These are phyloP conservation scores for Dasypogon diadema DNA, from an alignment of 2,888 invertebrate species.

Conservation along the genomic window DNA sequence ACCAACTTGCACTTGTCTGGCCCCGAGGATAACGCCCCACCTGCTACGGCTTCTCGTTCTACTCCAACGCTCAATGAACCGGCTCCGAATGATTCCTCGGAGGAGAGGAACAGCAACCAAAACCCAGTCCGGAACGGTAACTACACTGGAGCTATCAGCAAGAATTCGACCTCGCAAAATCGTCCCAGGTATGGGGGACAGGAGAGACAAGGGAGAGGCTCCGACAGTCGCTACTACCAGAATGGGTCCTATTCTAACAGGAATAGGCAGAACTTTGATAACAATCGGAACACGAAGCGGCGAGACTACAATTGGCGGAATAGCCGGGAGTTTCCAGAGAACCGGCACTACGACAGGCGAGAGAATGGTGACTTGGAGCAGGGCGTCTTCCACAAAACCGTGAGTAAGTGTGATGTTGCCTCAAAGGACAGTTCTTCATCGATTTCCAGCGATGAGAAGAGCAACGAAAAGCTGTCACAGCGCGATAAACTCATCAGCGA, in stretches of 20 bases:
- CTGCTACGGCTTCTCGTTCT: background rate
- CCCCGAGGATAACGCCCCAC: conserved; percentile 50
- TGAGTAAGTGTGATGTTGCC: background rate
- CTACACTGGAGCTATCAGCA: conserved; percentile 57
- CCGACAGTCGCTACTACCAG: conserved; percentile 59
- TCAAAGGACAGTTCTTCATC: background rate
- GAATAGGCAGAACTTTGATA: conserved; percentile 64
- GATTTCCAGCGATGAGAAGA: conserved; percentile 54
- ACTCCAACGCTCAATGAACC: conserved; percentile 7
- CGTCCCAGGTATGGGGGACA: background rate
- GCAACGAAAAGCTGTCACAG: conserved; percentile 74
- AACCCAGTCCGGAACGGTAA: background rate
- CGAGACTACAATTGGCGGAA: conserved; percentile 67
- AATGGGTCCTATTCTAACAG: conserved; percentile 57
- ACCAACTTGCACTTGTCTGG: conserved; percentile 59
- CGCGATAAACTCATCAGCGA: conserved; percentile 87
- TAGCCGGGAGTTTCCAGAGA: conserved; percentile 62
- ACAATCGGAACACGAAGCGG: conserved; percentile 65
- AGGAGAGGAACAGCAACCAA: background rate
- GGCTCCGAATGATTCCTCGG: background rate
- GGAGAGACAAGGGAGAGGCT: background rate
- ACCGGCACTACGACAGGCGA: conserved; percentile 1
- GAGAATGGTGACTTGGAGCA: background rate
- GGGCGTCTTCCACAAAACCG: background rate
- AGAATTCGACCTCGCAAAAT: conserved; percentile 46